Percentiles rank a stretch among this genome's conserved stretches.
phyloP scores from a whole-genome alignment of 2,113 vertebrate species.

The Gopherus evgoodei region DNA sequence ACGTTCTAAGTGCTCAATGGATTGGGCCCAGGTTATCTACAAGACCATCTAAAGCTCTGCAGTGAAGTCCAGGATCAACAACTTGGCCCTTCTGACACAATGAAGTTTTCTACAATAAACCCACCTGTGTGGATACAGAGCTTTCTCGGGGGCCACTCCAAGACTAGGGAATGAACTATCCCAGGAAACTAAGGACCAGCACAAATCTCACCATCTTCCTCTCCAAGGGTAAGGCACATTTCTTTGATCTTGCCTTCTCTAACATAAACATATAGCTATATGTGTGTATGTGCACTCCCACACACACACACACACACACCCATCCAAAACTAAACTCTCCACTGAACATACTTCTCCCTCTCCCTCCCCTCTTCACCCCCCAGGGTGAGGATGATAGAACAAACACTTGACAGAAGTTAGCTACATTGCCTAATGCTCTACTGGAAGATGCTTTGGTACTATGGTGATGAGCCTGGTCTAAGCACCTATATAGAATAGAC shows the following conservation, averaged over 20 bases:
- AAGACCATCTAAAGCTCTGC: neutral
- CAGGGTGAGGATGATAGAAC: neutral
- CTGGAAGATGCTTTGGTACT: neutral
- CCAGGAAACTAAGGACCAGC: neutral
- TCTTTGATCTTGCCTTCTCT: neutral
- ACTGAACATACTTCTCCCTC: neutral
- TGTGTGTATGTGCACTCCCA: neutral
- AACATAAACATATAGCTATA: neutral
- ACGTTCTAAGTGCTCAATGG: neutral
- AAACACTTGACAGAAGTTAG: neutral
- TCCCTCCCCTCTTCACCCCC: neutral
- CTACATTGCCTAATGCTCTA: neutral
- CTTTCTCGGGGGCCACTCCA: neutral
- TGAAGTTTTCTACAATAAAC: neutral
- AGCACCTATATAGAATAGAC: neutral
- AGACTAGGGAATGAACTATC: neutral
- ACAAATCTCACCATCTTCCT: neutral
- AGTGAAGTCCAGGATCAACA: neutral
- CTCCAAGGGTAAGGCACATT: neutral
- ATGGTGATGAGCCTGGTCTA: neutral
- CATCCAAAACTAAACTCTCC: neutral
- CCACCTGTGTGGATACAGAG: neutral
- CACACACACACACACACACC: neutral
- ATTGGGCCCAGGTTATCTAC: neutral
- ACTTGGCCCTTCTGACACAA: neutral